Evolutionary conservation across 2,888 invertebrate species (phyloP).

Genomic region (Graphium colonna): DNA sequence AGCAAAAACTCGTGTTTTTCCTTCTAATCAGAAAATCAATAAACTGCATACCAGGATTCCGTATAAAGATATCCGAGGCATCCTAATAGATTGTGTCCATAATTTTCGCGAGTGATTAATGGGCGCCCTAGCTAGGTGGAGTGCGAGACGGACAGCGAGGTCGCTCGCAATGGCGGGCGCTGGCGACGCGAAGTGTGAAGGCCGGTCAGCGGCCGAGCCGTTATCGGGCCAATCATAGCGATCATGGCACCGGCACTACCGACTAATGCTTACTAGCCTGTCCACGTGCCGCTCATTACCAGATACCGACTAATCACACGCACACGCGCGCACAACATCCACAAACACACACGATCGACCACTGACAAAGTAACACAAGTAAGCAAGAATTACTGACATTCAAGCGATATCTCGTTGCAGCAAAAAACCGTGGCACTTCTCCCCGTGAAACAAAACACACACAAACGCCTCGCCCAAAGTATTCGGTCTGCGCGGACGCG

Average conservation of each 20-base stretch:
- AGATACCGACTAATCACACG: conserved; percentile 30
- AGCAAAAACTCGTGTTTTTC: too few species aligned
- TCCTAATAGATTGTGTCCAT: too few species aligned
- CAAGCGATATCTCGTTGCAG: conserved; percentile 32
- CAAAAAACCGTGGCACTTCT: conserved; percentile 31
- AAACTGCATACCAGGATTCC: too few species aligned
- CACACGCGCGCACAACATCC: not conserved
- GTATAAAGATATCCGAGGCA: not conserved
- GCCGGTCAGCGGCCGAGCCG: conserved; percentile 75
- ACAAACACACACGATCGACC: conserved; percentile 8
- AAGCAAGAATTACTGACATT: conserved; percentile 35
- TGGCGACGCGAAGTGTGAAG: conserved; percentile 62
- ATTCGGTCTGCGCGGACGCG: not conserved
- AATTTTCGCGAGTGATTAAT: conserved; percentile 26
- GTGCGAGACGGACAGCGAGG: conserved; percentile 49
- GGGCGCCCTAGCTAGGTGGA: conserved; percentile 36
- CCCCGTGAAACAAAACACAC: conserved; percentile 15
- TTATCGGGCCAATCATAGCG: conserved; percentile 68
- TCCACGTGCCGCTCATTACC: conserved; percentile 53
- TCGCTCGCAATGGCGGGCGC: conserved; percentile 42
- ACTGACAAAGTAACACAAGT: conserved; percentile 24
- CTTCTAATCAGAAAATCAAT: too few species aligned
- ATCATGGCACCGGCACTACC: conserved; percentile 45
- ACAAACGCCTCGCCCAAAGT: too few species aligned
- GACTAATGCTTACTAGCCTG: conserved; percentile 48